A percentile compares a stretch with the other conserved stretches of the same genome.
Conservation (phyloP, 53 echinoderm and acorn worm species). For the Temnopleurus reevesii region DNA sequence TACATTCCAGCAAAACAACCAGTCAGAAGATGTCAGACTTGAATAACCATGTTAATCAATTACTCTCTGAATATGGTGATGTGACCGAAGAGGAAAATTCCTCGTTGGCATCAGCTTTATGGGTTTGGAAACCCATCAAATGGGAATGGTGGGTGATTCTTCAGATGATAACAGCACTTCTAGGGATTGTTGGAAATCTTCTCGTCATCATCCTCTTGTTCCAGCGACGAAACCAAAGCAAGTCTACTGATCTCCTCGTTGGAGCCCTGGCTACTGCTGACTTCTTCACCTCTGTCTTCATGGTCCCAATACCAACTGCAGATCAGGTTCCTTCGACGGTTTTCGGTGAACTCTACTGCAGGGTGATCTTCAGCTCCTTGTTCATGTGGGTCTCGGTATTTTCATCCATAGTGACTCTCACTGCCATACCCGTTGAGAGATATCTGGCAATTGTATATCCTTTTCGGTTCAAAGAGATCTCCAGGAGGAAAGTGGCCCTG, state of each 20-base stretch:
- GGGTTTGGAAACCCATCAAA: too few relatives aligned
- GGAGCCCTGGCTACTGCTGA: slow-evolving; percentile 82
- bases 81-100: too few relatives aligned
- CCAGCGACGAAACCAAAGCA: slow-evolving; percentile 56
- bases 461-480: slow-evolving; percentile 67
- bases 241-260: slow-evolving; percentile 76
- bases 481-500: too few relatives aligned
- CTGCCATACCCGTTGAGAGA: slow-evolving; percentile 80
- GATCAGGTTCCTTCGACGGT: slow-evolving; percentile 40
- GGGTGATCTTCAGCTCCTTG: slow-evolving; percentile 65
- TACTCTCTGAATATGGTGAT: too few relatives aligned
- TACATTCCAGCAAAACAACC: too few relatives aligned
- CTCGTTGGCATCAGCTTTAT: too few relatives aligned
- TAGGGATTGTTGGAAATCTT: slow-evolving; percentile 79
- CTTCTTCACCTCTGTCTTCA: slow-evolving; percentile 72
- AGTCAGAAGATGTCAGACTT: too few relatives aligned
- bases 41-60: too few relatives aligned
- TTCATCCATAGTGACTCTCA: slow-evolving; percentile 79
- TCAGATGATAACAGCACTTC: slow-evolving; percentile 66
- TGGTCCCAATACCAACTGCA: slow-evolving; percentile 71
- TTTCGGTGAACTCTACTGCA: slow-evolving; percentile 83
- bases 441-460: slow-evolving; percentile 80
- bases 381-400: slow-evolving; percentile 89
- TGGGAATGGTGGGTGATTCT: slow-evolving; percentile 72
- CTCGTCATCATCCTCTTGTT: slow-evolving; percentile 77